A percentile compares a stretch with the other conserved stretches of the same genome.
phyloP scores from a whole-genome alignment of 1,140 invertebrate genomes.

The Hylaeus volcanicus region DNA sequence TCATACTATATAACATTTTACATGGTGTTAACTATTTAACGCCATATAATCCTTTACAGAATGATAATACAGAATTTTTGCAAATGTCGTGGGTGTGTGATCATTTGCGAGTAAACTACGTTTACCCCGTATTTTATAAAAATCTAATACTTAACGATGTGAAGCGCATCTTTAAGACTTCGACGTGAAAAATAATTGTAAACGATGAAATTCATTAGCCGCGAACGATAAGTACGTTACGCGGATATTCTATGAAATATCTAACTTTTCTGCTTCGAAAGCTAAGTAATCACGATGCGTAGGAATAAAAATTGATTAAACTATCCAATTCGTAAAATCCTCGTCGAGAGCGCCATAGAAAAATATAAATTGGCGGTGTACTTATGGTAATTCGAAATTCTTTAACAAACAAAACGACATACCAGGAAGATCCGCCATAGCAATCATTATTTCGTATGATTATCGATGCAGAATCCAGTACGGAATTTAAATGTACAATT shows the following conservation, averaged over 20 bases:
- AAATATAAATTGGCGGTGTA: slow-evolving; percentile 45
- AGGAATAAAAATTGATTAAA: slow-evolving; percentile 45
- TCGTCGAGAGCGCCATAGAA: slow-evolving; percentile 36
- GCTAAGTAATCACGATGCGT: slow-evolving; percentile 24
- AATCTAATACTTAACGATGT: slow-evolving; percentile 39
- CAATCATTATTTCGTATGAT: slow-evolving; percentile 46
- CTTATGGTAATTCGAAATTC: slow-evolving; percentile 34
- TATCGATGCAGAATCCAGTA: slow-evolving; percentile 48
- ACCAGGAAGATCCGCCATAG: slow-evolving; percentile 28
- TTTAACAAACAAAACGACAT: slow-evolving; percentile 38
- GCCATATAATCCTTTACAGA: slow-evolving; percentile 36
- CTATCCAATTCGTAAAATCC: slow-evolving; percentile 46
- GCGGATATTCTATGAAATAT: slow-evolving; percentile 5
- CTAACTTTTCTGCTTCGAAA: slow-evolving; percentile 11
- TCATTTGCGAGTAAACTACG: slow-evolving; percentile 38
- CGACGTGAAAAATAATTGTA: slow-evolving; percentile 30
- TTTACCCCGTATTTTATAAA: slow-evolving; percentile 40
- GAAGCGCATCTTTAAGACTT: slow-evolving; percentile 16
- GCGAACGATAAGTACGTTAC: neutral
- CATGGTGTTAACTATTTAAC: slow-evolving; percentile 26
- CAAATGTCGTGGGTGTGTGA: slow-evolving; percentile 14
- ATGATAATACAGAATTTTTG: slow-evolving; percentile 38
- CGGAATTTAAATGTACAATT: slow-evolving; percentile 4
- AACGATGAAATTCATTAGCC: slow-evolving; percentile 28
- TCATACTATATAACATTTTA: slow-evolving; percentile 40